Percentiles rank a stretch among this genome's conserved stretches.
Conservation (phyloP, 2,888 invertebrate genomes). For the Pseudanteris insignis region DNA sequence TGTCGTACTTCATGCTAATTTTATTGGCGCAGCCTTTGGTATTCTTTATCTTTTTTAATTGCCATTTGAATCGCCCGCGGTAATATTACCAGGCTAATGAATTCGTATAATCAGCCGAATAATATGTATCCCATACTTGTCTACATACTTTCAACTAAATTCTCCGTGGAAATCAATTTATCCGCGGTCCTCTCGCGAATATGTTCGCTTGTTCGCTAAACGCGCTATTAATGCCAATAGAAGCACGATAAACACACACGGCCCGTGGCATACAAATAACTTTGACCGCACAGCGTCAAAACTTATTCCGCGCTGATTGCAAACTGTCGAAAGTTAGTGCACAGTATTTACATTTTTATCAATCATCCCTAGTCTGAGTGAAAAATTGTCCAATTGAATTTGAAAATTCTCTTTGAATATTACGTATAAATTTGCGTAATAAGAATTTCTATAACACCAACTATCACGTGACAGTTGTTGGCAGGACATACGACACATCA, state of each 20-base stretch:
- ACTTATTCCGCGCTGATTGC: no score
- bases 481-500: no score
- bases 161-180: constrained; percentile 41
- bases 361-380: no score
- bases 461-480: no score
- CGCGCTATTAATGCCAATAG: constrained; percentile 24
- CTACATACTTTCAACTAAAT: constrained; percentile 38
- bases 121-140: constrained; percentile 30
- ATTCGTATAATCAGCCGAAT: constrained; percentile 46
- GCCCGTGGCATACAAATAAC: constrained; percentile 1
- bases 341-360: no score
- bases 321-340: no score
- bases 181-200: constrained; percentile 17
- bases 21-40: constrained; percentile 56
- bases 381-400: no score
- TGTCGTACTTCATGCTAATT: constrained; percentile 59
- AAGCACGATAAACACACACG: constrained; percentile 21
- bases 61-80: constrained; percentile 54
- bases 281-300: no score
- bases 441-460: no score
- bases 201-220: constrained; percentile 19
- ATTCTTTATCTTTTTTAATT: constrained; percentile 54
- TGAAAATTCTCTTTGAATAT: no score
- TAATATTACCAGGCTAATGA: constrained; percentile 45
- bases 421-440: no score